Conservation (phyloP, 2,888 invertebrate genomes). For the Hecatera dysodea region DNA sequence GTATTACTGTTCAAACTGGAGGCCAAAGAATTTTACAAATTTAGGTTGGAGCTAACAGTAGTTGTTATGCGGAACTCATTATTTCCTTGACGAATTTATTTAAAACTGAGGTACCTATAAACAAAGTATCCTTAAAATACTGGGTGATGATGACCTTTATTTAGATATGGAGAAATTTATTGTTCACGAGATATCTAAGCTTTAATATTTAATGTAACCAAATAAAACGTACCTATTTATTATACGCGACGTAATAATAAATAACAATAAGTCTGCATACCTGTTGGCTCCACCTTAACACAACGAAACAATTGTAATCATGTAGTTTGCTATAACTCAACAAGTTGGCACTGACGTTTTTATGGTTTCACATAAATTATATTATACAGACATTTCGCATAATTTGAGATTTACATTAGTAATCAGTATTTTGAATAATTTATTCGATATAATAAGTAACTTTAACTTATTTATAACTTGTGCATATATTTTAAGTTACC, state of each 20-base stretch:
- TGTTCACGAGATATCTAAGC: slow-evolving; percentile 17
- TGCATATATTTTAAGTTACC: slow-evolving; percentile 64
- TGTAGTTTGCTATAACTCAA: slow-evolving; percentile 42
- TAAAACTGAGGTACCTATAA: background rate
- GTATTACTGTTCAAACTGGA: slow-evolving; percentile 59
- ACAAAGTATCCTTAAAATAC: slow-evolving; percentile 7
- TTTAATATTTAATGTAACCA: slow-evolving; percentile 39
- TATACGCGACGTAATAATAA: slow-evolving; percentile 12
- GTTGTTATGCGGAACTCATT: background rate
- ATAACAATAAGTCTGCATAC: slow-evolving; percentile 2
- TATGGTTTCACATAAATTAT: slow-evolving; percentile 57
- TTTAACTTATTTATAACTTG: slow-evolving; percentile 49
- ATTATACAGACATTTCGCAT: slow-evolving; percentile 54
- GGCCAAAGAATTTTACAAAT: slow-evolving; percentile 64
- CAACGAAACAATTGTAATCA: slow-evolving; percentile 32
- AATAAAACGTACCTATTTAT: slow-evolving; percentile 33
- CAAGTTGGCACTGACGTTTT: slow-evolving; percentile 47
- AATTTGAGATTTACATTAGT: slow-evolving; percentile 63
- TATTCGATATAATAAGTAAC: slow-evolving; percentile 57
- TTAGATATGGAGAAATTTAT: background rate
- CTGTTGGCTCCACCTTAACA: slow-evolving; percentile 43
- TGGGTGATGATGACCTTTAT: slow-evolving; percentile 18
- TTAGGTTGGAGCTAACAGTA: slow-evolving; percentile 41
- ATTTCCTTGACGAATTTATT: slow-evolving; percentile 11
- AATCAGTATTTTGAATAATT: slow-evolving; percentile 67